Conservation (phyloP, 2,888 invertebrate genomes). For the Metalampra italica region DNA sequence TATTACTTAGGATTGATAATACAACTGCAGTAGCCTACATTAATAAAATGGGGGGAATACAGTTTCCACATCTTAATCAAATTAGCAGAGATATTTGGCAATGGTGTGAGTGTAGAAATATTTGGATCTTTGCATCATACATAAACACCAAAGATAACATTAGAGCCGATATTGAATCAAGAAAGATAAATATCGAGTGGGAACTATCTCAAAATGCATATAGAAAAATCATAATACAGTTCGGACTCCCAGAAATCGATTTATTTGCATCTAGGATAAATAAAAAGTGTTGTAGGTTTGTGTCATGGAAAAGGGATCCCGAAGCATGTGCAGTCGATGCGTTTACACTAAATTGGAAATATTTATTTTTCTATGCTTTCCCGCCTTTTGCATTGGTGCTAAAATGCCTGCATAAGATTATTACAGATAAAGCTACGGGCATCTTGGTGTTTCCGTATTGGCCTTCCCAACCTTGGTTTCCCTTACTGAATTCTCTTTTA, state of each 20-base stretch:
- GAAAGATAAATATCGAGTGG: conserved; percentile 6
- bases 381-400: conserved; percentile 11
- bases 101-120: conserved; percentile 3
- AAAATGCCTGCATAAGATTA: conserved; percentile 9
- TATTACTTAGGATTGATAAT: conserved; percentile 9
- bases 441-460: conserved; percentile 9
- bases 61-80: conserved; percentile 4
- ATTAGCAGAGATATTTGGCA: conserved; percentile 6
- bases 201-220: background rate
- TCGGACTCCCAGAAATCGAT: conserved; percentile 9
- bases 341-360: conserved; percentile 11
- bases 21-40: conserved; percentile 7
- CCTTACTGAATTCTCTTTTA: background rate
- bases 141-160: conserved; percentile 4
- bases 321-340: conserved; percentile 2
- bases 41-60: conserved; percentile 7
- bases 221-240: background rate
- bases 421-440: conserved; percentile 8
- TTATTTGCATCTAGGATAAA: conserved; percentile 12
- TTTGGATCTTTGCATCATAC: conserved; percentile 6
- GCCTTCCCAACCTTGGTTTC: conserved; percentile 7
- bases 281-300: conserved; percentile 12
- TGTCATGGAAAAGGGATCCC: conserved; percentile 8
- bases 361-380: conserved; percentile 11
- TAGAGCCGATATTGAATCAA: conserved; percentile 7